Evolutionary conservation across 2,797 vertebrate species (phyloP), one percentile per base, ranked within the genome.

Genomic region (Crocidura indochinensis): DNA sequence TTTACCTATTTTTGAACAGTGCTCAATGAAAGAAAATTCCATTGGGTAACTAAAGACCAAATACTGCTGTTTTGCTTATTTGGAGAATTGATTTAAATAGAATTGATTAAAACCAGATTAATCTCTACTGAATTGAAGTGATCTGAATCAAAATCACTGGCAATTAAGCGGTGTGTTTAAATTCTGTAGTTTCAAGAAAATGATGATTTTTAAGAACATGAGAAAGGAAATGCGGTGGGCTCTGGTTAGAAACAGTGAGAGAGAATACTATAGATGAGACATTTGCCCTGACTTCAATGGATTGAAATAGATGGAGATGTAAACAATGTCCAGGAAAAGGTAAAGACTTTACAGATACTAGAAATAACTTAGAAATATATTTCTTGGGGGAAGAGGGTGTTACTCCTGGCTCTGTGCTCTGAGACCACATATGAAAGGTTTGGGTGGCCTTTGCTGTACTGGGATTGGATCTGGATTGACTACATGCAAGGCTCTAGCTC

Each of bases 121-220:
- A 0, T 29, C 8, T 31, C 29, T 56, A 14, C 26, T 20, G 38
- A 86, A 88, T 3, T 71, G 47, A 88, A 22, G 2, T 24, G 3
- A 90, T 87, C 46, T 76, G 27, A 91, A 62, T 79, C 87, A 86
- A 79, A 2, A 76, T 9, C 46, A 29, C 44, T 29, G 65, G 60
- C 38, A 91, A 76, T 77, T 51, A 92, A 81, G 27, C 2, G 69
- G 67, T 24, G 27, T 27, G 83, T 93, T 89, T 69, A 79, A 89
- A 91, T 29, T 31, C 22, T 65, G 10, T 86, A 46, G 29, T 56
- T 6, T 64, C 0, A 5, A 68, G 26, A 60, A 88, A 88, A 29
- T 69, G 6, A 69, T 49, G 26, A 60, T 49, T 82, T 76, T 81
- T 56, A 86, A 82, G 29, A 68, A 29, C 56, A 31, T 51, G n/a